Evolutionary conservation across 2,888 invertebrate species (phyloP).

Genomic region (Micoletzkya japonica): DNA sequence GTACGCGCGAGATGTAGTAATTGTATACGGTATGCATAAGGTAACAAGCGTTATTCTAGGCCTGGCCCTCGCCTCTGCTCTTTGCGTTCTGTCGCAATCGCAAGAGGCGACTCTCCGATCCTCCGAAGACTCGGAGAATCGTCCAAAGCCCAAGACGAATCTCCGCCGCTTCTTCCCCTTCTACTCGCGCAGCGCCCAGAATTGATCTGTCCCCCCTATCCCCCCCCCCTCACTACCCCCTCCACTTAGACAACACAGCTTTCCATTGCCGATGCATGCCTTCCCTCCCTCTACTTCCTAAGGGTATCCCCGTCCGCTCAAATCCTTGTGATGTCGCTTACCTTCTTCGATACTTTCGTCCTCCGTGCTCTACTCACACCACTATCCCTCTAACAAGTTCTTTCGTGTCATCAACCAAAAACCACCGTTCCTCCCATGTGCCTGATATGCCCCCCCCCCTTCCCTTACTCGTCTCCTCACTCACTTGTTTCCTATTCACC

Average conservation of each 20-base stretch:
- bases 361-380: neutral
- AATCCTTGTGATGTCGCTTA: neutral
- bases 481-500: no score
- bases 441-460: no score
- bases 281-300: neutral
- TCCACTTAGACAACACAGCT: neutral
- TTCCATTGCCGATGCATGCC: neutral
- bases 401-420: neutral
- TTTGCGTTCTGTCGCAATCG: conserved; percentile 60
- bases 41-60: no score
- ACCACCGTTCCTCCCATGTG: neutral
- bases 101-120: conserved; percentile 60
- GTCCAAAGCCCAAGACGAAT: conserved; percentile 32
- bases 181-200: conserved; percentile 10
- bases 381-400: neutral
- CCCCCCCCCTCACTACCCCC: neutral
- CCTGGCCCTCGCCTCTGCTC: conserved; percentile 66
- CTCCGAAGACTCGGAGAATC: conserved; percentile 36
- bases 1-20: neutral
- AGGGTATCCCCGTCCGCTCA: neutral
- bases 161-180: conserved; percentile 33
- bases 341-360: neutral
- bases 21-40: neutral
- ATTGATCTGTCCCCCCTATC: neutral
- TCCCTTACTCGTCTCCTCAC: no score